Base-by-base conservation (phyloP, 2,888 invertebrate species). In the Sinohyriopsis cumingii region DNA sequence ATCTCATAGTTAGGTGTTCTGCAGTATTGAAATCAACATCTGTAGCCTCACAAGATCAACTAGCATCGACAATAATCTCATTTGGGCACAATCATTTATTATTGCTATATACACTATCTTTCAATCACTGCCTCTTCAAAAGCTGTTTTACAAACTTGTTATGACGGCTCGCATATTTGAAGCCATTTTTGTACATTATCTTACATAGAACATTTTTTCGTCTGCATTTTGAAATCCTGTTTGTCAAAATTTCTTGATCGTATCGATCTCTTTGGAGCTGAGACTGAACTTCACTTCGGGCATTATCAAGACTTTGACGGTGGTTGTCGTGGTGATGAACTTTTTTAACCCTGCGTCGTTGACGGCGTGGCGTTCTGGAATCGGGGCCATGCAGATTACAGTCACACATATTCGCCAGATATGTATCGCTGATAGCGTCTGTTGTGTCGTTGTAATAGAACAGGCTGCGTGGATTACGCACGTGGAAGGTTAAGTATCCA, bases 401-500 rank as follows among this genome's bases (percentile, higher is more conserved):
- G 65, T 68, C 24, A 75, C 87, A 82, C 15, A 68, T 74, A 25
- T 72, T 71, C 15, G 3, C 15, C 55, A 55, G 67, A 55, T 81
- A 77, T 1, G 81, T 74, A 1, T 71, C 60, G 59, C 67, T 62
- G 5, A 84, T 59, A n/a, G 78, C 81, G 1, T 64, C 33, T 54
- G 74, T 73, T 57, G 81, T 79, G 68, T 78, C 64, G 55, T 55
- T 57, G 33, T 72, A 66, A 24, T 66, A 70, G 19, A 83, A 68
- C 55, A 78, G 69, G 65, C 81, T 83, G 59, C 73, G 69, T 6
- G 87, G 87, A 59, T 78, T 83, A 3, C 82, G 84, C 56, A 88
- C 81, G 73, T 81, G 84, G 59, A 81, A 78, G 0, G 84, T 80
- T 15, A 85, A 71, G 19, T 77, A 68, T 15, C 86, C 87, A 75